Percentiles rank a stretch among this genome's conserved stretches.
phyloP scores from a whole-genome alignment of 2,797 vertebrate genomes.

The Halcyon chelicuti region DNA sequence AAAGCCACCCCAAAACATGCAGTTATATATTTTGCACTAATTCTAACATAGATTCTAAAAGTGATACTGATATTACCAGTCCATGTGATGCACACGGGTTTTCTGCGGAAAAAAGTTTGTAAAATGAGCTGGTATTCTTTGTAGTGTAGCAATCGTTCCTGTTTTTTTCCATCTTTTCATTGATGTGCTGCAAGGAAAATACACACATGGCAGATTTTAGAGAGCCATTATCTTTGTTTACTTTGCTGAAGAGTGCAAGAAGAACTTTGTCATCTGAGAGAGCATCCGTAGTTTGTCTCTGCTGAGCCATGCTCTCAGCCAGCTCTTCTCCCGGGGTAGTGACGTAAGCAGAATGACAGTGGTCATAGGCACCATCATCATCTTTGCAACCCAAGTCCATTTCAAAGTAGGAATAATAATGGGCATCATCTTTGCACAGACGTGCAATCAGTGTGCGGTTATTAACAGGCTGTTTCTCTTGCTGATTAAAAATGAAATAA shows the following conservation, averaged over 20 bases:
- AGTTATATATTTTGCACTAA: background rate
- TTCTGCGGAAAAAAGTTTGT: constrained; percentile 87
- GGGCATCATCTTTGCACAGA: constrained; percentile 88
- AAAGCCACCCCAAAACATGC: background rate
- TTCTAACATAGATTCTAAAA: background rate
- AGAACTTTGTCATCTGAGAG: constrained; percentile 68
- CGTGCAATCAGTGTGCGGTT: constrained; percentile 91
- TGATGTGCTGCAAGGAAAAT: constrained; percentile 87
- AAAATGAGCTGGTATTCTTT: constrained; percentile 77
- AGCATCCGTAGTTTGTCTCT: background rate
- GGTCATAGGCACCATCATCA: constrained; percentile 57
- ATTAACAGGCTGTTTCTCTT: constrained; percentile 84
- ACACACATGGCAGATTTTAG: constrained; percentile 89
- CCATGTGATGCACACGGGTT: constrained; percentile 52
- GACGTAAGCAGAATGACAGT: constrained; percentile 78
- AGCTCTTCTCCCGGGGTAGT: constrained; percentile 60
- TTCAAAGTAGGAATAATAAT: constrained; percentile 95
- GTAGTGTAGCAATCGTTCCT: constrained; percentile 88
- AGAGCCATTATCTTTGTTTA: constrained; percentile 52
- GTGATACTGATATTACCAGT: constrained; percentile 53
- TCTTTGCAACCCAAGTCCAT: constrained; percentile 88
- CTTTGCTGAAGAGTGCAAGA: constrained; percentile 78
- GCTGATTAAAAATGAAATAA: constrained; percentile 94
- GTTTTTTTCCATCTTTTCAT: constrained; percentile 85
- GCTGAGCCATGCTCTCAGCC: constrained; percentile 16